Percentiles rank a stretch among this genome's conserved stretches.
These are phyloP conservation scores for Cecropterus lyciades DNA, from an alignment of 1,140 invertebrate species.

Conservation along the genomic window DNA sequence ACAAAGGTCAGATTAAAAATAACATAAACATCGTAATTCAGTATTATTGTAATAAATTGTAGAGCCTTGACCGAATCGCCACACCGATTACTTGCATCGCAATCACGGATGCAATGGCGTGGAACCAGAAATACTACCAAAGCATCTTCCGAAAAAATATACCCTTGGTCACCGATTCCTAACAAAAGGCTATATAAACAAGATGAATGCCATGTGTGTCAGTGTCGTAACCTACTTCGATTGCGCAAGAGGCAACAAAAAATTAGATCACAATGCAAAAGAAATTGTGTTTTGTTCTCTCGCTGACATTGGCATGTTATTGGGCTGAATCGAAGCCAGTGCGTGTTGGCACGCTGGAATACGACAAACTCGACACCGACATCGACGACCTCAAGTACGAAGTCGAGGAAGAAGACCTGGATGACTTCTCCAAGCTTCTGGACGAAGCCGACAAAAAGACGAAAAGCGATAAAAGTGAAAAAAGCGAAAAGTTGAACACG, in stretches of 20 bases:
- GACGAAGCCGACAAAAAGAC: slow-evolving; percentile 42
- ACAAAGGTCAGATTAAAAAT: slow-evolving; percentile 3
- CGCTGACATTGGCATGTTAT: slow-evolving; percentile 60
- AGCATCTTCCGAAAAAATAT: slow-evolving; percentile 47
- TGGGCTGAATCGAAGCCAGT: slow-evolving; percentile 57
- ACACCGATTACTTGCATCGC: slow-evolving; percentile 46
- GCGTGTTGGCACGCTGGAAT: slow-evolving; percentile 46
- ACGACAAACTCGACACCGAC: slow-evolving; percentile 61
- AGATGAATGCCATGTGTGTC: slow-evolving; percentile 72
- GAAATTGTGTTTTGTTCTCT: slow-evolving; percentile 57
- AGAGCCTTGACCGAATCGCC: slow-evolving; percentile 58
- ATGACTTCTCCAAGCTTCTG: slow-evolving; percentile 65
- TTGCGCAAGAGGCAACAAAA: slow-evolving; percentile 66
- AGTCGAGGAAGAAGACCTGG: slow-evolving; percentile 59
- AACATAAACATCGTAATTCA: slow-evolving; percentile 21
- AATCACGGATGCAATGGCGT: slow-evolving; percentile 54
- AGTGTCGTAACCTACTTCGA: slow-evolving; percentile 79
- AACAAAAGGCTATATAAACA: slow-evolving; percentile 72
- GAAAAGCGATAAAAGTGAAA: slow-evolving; percentile 4
- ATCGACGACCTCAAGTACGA: slow-evolving; percentile 63
- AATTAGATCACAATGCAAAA: slow-evolving; percentile 62
- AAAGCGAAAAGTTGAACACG: slow-evolving; percentile 17
- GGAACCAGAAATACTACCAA: slow-evolving; percentile 45
- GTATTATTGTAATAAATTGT: not conserved
- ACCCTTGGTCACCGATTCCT: slow-evolving; percentile 58